Conservation (phyloP, 1,140 invertebrate species). For the Portunus trituberculatus region DNA sequence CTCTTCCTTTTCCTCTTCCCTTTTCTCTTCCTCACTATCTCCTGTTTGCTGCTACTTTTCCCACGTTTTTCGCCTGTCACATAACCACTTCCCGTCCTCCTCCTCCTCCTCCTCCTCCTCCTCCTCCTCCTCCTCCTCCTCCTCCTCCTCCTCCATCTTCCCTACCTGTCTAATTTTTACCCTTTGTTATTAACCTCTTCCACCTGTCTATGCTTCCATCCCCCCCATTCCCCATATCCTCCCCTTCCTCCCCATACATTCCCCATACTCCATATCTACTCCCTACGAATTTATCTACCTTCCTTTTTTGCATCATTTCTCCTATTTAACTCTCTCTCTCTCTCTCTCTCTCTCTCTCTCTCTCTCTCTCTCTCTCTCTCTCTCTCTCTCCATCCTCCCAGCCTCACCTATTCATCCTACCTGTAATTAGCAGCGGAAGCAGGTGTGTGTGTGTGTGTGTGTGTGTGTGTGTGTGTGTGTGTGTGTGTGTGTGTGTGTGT, state of each 20-base stretch:
- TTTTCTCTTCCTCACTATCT: neutral
- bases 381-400: neutral
- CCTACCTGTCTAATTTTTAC: neutral
- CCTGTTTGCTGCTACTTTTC: neutral
- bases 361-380: neutral
- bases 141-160: neutral
- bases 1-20: conserved; percentile 13
- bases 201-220: neutral
- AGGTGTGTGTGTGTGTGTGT: neutral
- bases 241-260: neutral
- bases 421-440: neutral
- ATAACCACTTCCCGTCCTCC: neutral
- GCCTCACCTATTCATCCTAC: neutral
- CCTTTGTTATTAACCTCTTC: neutral
- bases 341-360: neutral
- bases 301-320: neutral
- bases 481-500: conserved; percentile 29
- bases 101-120: neutral
- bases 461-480: conserved; percentile 3
- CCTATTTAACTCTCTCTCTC: neutral
- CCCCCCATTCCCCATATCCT: neutral
- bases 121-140: neutral
- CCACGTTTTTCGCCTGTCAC: neutral
- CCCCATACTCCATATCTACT: neutral
- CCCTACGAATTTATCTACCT: neutral